These are phyloP conservation scores for Himalopsyche tibetana DNA, from an alignment of 2,888 invertebrate species.

Conservation along the genomic window DNA sequence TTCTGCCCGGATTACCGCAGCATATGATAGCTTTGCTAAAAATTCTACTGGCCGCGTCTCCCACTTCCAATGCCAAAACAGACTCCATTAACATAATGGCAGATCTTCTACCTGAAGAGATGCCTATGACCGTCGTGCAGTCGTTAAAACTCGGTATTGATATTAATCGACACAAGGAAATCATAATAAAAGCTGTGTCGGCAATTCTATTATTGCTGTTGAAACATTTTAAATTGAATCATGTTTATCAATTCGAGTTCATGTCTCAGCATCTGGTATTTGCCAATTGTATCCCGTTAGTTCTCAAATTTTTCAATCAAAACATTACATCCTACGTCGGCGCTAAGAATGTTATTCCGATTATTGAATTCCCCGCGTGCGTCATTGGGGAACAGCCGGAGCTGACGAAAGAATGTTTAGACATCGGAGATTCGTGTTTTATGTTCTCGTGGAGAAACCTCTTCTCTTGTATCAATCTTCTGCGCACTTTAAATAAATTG, in stretches of 20 bases:
- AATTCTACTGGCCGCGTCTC: slow-evolving; percentile 97
- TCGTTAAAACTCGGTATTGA: slow-evolving; percentile 97
- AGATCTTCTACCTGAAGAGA: slow-evolving; percentile 97
- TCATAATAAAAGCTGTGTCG: slow-evolving; percentile 97
- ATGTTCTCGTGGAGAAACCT: slow-evolving; percentile 98
- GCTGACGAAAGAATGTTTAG: slow-evolving; percentile 92
- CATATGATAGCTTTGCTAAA: slow-evolving; percentile 98
- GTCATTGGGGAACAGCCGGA: slow-evolving; percentile 97
- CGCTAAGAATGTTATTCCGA: slow-evolving; percentile 94
- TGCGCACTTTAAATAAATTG: slow-evolving; percentile 97
- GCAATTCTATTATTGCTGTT: slow-evolving; percentile 92
- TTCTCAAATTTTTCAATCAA: slow-evolving; percentile 99
- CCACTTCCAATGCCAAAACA: slow-evolving; percentile 98
- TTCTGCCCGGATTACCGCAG: slow-evolving; percentile 96
- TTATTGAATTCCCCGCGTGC: slow-evolving; percentile 96
- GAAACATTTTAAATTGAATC: slow-evolving; percentile 98
- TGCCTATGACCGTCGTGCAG: slow-evolving; percentile 96
- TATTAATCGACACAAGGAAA: slow-evolving; percentile 98
- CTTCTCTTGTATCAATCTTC: slow-evolving; percentile 97
- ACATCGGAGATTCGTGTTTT: slow-evolving; percentile 87
- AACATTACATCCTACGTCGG: slow-evolving; percentile 96
- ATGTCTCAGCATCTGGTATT: slow-evolving; percentile 99
- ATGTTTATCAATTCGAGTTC: slow-evolving; percentile 99
- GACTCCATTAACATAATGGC: slow-evolving; percentile 99
- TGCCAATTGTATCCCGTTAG: slow-evolving; percentile 98